A percentile compares a stretch with the other conserved stretches of the same genome.
phyloP scores from a whole-genome alignment of 2,888 invertebrate genomes.

The Trichopria drosophilae region DNA sequence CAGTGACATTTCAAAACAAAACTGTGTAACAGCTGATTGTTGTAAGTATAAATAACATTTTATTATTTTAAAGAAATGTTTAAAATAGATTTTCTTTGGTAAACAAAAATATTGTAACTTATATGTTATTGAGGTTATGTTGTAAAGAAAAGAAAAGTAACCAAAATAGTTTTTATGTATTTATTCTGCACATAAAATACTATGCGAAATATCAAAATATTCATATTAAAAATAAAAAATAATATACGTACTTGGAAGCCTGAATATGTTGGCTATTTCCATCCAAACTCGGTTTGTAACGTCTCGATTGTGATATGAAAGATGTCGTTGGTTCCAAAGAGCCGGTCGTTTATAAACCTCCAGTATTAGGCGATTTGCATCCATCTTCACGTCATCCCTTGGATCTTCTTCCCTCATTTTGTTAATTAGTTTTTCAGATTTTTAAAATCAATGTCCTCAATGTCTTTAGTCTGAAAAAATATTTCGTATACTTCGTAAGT shows the following conservation, averaged over 20 bases:
- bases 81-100: background rate
- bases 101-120: background rate
- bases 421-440: no score
- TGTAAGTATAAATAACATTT: no score
- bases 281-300: conserved; percentile 57
- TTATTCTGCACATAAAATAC: background rate
- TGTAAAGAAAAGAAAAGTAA: background rate
- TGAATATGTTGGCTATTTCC: conserved; percentile 55
- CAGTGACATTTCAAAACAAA: no score
- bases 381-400: conserved; percentile 53
- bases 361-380: conserved; percentile 55
- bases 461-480: no score
- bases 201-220: conserved; percentile 7
- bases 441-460: no score
- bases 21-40: no score
- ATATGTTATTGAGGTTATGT: background rate
- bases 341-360: conserved; percentile 56
- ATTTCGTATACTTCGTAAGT: no score
- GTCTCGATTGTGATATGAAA: conserved; percentile 57
- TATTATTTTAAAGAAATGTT: no score
- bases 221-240: background rate
- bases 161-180: background rate
- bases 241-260: conserved; percentile 50
- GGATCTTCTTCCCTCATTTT: conserved; percentile 29
- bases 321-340: conserved; percentile 57